These are phyloP conservation scores for Andricus grossulariae DNA, from an alignment of 1,140 invertebrate species.

Conservation along the genomic window DNA sequence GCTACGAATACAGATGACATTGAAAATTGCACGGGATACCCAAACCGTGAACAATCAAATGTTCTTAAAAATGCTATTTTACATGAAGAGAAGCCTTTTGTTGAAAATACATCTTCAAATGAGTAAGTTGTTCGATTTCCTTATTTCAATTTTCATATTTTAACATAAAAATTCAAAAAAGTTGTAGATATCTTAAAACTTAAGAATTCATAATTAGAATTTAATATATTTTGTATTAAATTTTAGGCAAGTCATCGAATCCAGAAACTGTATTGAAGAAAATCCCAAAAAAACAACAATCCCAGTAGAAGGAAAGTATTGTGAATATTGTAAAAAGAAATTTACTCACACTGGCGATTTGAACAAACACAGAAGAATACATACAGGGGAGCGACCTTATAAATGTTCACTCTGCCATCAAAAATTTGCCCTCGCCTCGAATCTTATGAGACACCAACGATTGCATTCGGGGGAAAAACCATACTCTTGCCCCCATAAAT, in stretches of 20 bases:
- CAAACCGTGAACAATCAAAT: no score
- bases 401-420: not conserved
- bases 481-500: not conserved
- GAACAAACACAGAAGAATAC: conserved; percentile 10
- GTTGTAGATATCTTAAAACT: no score
- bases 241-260: no score
- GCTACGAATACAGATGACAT: not conserved
- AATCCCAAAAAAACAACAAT: not conserved
- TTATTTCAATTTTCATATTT: no score
- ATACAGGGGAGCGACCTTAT: not conserved
- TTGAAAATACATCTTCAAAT: not conserved
- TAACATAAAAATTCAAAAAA: no score
- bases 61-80: no score
- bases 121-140: not conserved
- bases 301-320: not conserved
- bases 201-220: no score
- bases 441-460: not conserved
- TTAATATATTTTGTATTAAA: no score
- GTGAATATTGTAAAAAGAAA: not conserved
- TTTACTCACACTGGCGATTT: conserved; percentile 1
- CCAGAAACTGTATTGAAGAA: no score
- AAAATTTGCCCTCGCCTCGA: not conserved
- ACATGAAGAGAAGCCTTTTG: no score
- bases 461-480: not conserved
- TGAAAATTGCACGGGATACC: not conserved